Conservation (phyloP, 2,888 invertebrate genomes). For the Amiota minor region DNA sequence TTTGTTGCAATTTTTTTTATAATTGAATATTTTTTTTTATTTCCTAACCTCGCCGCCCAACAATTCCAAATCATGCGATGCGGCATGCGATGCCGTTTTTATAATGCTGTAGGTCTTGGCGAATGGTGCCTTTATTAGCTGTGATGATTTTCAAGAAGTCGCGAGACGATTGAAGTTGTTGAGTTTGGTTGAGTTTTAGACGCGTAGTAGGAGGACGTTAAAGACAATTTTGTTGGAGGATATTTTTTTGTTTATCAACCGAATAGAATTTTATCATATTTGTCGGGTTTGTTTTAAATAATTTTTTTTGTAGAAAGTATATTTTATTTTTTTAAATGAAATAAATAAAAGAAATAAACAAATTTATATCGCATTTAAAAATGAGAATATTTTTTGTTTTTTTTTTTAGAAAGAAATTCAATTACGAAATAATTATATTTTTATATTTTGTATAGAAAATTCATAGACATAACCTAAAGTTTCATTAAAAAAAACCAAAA, state of each 20-base stretch:
- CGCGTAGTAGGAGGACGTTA: neutral
- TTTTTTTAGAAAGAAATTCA: neutral
- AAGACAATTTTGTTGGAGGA: slow-evolving; percentile 12
- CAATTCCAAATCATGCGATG: slow-evolving; percentile 81
- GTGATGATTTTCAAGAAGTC: slow-evolving; percentile 29
- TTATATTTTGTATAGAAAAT: slow-evolving; percentile 17
- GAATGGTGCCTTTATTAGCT: slow-evolving; percentile 97
- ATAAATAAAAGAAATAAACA: slow-evolving; percentile 32
- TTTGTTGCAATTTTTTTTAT: slow-evolving; percentile 35
- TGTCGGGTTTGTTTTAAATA: slow-evolving; percentile 18
- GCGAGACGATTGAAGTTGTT: slow-evolving; percentile 9
- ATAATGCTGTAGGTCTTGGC: slow-evolving; percentile 97
- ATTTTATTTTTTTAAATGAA: slow-evolving; percentile 12
- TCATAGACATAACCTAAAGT: slow-evolving; percentile 12
- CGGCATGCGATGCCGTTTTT: slow-evolving; percentile 83
- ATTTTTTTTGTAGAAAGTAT: slow-evolving; percentile 28
- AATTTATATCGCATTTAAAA: slow-evolving; percentile 46
- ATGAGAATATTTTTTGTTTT: slow-evolving; percentile 38
- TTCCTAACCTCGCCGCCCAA: slow-evolving; percentile 75
- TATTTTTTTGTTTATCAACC: slow-evolving; percentile 17
- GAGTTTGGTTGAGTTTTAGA: neutral
- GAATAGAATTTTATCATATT: too few relatives aligned
- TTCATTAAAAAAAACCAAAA: neutral
- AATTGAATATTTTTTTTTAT: slow-evolving; percentile 44
- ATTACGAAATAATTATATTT: neutral